Base-by-base conservation (phyloP, 35 echinoderm and acorn worm genomes). In the Nesometra sesokonis region DNA sequence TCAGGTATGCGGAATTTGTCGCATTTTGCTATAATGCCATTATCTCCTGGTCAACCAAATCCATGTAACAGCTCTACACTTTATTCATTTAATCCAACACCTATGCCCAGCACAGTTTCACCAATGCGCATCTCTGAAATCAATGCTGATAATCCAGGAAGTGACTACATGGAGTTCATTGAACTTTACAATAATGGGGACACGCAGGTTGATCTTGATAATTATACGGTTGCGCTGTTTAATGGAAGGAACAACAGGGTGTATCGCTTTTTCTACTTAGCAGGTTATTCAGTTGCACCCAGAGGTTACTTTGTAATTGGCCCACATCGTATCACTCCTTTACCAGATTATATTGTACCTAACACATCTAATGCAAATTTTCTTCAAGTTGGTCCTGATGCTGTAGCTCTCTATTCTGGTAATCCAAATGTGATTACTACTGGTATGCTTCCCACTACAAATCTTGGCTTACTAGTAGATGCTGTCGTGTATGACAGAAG, bases 401-500 rank as follows among this genome's bases (percentile, higher is more conserved):
- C 89, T 3, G 88, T 98, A 3, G 95, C 95, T 17, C 77, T 98
- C 47, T 98, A 98, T 77, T 33, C 79, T 33, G 90, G 92, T 0
- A 30, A 83, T 37, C 67, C 52, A 2, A 83, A 85, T 34, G 77
- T 11, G 21, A 86, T 30, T 32, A 57, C 46, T n/a, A 57, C 79
- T 21, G 85, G 84, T 30, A 94, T 90, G 89, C 57, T 38, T 35
- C 76, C 91, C 11, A 98, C 89, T 1, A 85, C 86, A 47, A 83
- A 27, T 35, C 87, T 83, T 35, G 52, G 23, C 23, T 27, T 67
- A 27, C 84, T 98, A 8, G 84, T 98, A 29, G 95, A 98, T 90
- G 95, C 95, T 34, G 29, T 98, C 19, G 95, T 98, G 13, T 98
- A 98, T 86, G 89, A 94, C 82, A 85, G 38, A 29, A 33, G 82